Evolutionary conservation across 2,888 invertebrate species (phyloP), one percentile per base, ranked within the genome.

Genomic region (Polietes domitor): DNA sequence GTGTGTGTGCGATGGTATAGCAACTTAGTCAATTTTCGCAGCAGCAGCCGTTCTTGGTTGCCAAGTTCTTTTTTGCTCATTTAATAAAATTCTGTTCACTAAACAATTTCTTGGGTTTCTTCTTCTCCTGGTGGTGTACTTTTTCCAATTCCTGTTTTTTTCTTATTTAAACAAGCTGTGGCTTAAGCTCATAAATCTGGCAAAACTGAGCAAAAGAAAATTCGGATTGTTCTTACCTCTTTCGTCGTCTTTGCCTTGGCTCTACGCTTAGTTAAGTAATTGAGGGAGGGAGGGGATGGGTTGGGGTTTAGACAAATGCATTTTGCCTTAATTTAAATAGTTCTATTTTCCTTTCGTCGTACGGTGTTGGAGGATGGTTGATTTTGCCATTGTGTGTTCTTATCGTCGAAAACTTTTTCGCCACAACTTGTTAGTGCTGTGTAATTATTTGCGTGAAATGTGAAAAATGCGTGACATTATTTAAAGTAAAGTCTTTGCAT

Each of bases 391-490:
- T 24, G 24, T 15, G n/a, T 19, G 15, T 68, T 73, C 50, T 53
- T 15, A 21, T 32, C 70, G 65, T 32, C 55, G 21, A n/a, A 9
- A 41, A 58, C 12, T 55, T 43, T 65, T 26, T 70, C 17, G 75
- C 61, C 77, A 43, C 74, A 26, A 63, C 77, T 77, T 74, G 82
- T 63, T 77, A 74, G 81, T 68, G 21, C 9, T 21, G 17, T 32
- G 50, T 71, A 71, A 71, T 80, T 75, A 72, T 72, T 76, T 76
- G 63, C n/a, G 68, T 41, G 63, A 71, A 82, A 78, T 63, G 26
- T 75, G 37, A 78, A 74, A 75, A 71, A 74, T 75, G 63, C 78
- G 78, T 71, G 78, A 78, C 74, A 82, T 82, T 82, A 50, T 82
- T 77, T 82, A 41, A 55, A 26, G 41, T 2, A 61, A 73, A 82